Conservation (phyloP, 2,797 vertebrate species). For the Cygnus olor region DNA sequence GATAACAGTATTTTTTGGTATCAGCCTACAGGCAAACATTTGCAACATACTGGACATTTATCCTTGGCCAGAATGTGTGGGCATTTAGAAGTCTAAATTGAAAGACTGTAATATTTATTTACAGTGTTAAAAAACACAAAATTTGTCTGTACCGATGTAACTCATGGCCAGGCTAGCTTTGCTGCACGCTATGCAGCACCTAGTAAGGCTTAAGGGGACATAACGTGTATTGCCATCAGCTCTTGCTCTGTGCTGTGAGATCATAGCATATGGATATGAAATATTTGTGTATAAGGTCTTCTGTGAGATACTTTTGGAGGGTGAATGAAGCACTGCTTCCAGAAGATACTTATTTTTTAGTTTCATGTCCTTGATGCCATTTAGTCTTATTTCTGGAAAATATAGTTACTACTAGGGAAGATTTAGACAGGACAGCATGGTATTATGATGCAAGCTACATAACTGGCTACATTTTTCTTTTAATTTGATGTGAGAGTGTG, state of each 20-base stretch:
- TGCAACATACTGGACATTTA: conserved; percentile 28
- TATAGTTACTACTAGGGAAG: neutral
- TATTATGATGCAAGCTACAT: neutral
- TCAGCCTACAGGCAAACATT: neutral
- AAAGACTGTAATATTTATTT: neutral
- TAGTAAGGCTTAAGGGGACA: neutral
- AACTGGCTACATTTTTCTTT: neutral
- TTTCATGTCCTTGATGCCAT: neutral
- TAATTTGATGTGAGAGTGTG: neutral
- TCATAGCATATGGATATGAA: neutral
- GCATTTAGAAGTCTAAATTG: neutral
- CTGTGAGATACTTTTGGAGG: neutral
- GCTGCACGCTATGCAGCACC: neutral
- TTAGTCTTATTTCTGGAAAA: neutral
- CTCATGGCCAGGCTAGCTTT: neutral
- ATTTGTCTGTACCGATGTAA: neutral
- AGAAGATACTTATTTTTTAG: neutral
- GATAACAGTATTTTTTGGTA: conserved; percentile 12
- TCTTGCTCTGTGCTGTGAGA: neutral
- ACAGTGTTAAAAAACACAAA: neutral
- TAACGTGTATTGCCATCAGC: neutral
- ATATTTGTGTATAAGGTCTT: neutral
- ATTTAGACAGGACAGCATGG: neutral
- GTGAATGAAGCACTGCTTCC: neutral
- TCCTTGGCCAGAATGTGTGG: neutral